These are phyloP conservation scores for Oryzias javanicus DNA, from an alignment of 2,113 vertebrate genomes.

Conservation along the genomic window DNA sequence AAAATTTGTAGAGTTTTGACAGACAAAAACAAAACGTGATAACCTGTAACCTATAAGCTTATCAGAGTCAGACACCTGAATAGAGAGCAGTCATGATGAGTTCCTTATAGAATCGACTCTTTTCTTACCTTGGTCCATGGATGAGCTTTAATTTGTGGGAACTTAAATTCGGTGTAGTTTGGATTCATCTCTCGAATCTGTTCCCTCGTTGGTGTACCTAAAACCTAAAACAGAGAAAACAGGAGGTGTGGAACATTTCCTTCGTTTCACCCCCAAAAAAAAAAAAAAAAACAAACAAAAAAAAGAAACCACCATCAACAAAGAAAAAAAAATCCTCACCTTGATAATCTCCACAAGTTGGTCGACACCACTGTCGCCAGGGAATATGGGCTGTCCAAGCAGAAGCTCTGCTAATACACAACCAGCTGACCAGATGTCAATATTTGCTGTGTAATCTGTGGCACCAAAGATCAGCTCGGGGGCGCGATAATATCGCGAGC, in stretches of 20 bases:
- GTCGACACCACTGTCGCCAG: slow-evolving; percentile 91
- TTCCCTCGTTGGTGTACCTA: slow-evolving; percentile 95
- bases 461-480: slow-evolving; percentile 92
- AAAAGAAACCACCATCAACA: not conserved
- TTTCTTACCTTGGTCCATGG: slow-evolving; percentile 92
- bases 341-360: slow-evolving; percentile 93
- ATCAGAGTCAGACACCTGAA: no score
- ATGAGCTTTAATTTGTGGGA: slow-evolving; percentile 98
- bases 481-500: slow-evolving; percentile 90
- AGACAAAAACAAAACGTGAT: no score
- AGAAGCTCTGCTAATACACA: slow-evolving; percentile 89
- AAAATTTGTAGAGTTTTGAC: no score
- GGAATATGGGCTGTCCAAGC: slow-evolving; percentile 90
- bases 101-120: not conserved
- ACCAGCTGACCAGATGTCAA: slow-evolving; percentile 92
- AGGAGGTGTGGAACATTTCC: not conserved
- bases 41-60: no score
- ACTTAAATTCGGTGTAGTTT: slow-evolving; percentile 98
- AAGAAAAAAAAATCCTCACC: slow-evolving; percentile 48
- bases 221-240: slow-evolving; percentile 64
- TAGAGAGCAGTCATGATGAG: not conserved
- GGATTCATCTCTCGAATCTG: slow-evolving; percentile 99
- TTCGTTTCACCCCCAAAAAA: not conserved
- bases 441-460: slow-evolving; percentile 91
- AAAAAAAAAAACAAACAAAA: not conserved